Conservation (phyloP, 1,140 invertebrate genomes). For the Drosophila tristis region DNA sequence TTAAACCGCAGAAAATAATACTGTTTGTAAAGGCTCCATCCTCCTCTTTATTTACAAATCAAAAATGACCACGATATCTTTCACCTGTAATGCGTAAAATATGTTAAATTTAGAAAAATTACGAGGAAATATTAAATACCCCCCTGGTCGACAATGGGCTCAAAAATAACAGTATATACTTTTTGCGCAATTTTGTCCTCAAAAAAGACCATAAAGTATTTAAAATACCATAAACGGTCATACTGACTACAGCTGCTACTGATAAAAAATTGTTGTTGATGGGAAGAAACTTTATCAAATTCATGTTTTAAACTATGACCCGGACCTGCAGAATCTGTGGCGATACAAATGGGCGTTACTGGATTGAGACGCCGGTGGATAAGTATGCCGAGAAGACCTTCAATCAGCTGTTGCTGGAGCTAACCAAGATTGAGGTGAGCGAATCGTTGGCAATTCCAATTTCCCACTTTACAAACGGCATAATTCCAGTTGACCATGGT, state of each 20-base stretch:
- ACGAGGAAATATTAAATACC: too few species aligned
- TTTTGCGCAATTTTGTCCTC: too few species aligned
- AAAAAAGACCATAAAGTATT: too few species aligned
- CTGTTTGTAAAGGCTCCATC: too few species aligned
- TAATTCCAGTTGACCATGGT: conserved; percentile 36
- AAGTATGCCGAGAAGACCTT: conserved; percentile 65
- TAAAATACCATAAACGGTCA: too few species aligned
- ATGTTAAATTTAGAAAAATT: too few species aligned
- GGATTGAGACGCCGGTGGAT: conserved; percentile 64
- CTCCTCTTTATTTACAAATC: too few species aligned
- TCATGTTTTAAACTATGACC: conserved; percentile 39
- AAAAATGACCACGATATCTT: too few species aligned
- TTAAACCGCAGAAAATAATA: too few species aligned
- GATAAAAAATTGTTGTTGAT: neutral
- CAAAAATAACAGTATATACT: too few species aligned
- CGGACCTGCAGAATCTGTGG: conserved; percentile 61
- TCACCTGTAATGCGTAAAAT: too few species aligned
- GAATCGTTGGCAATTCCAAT: conserved; percentile 2
- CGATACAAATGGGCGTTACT: conserved; percentile 51
- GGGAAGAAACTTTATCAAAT: neutral
- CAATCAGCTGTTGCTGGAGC: conserved; percentile 49
- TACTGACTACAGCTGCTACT: conserved; percentile 12
- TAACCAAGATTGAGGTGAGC: conserved; percentile 56
- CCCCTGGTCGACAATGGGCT: too few species aligned
- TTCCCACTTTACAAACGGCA: neutral